phyloP scores from a whole-genome alignment of 2,888 invertebrate genomes.

The Subacronicta megacephala region DNA sequence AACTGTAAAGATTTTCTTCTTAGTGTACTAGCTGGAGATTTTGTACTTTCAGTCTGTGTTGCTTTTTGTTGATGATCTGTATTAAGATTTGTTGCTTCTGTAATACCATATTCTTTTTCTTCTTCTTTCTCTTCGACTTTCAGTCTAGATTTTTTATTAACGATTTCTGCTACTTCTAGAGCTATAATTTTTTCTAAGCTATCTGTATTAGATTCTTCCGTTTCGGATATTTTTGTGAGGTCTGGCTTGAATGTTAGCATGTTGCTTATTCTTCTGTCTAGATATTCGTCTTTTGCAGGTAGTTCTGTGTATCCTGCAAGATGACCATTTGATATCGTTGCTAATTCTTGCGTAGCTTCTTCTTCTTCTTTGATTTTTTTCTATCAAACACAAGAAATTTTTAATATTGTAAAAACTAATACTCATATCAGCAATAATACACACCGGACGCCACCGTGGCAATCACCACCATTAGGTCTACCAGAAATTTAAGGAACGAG shows the following conservation, averaged over 20 bases:
- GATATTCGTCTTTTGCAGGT: slow-evolving; percentile 65
- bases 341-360: slow-evolving; percentile 64
- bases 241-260: slow-evolving; percentile 81
- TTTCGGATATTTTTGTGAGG: slow-evolving; percentile 67
- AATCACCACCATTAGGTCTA: no score
- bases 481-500: no score
- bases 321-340: slow-evolving; percentile 72
- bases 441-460: no score
- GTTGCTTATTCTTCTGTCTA: slow-evolving; percentile 78
- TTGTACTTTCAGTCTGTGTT: slow-evolving; percentile 72
- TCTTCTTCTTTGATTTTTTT: slow-evolving; percentile 79
- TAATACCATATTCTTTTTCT: slow-evolving; percentile 47
- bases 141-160: slow-evolving; percentile 69
- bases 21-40: slow-evolving; percentile 70
- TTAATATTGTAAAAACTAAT: no score
- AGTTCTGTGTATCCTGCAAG: slow-evolving; percentile 55
- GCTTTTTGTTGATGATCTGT: slow-evolving; percentile 67
- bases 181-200: slow-evolving; percentile 73
- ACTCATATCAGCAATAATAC: no score
- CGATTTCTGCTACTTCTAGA: slow-evolving; percentile 76
- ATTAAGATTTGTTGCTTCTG: slow-evolving; percentile 66
- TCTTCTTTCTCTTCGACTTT: slow-evolving; percentile 59
- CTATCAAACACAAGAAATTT: slow-evolving; percentile 59
- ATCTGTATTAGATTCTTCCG: slow-evolving; percentile 65
- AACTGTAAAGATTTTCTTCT: slow-evolving; percentile 80